These are phyloP conservation scores for Tuberolachnus salignus DNA, from an alignment of 2,888 invertebrate genomes.

Conservation along the genomic window DNA sequence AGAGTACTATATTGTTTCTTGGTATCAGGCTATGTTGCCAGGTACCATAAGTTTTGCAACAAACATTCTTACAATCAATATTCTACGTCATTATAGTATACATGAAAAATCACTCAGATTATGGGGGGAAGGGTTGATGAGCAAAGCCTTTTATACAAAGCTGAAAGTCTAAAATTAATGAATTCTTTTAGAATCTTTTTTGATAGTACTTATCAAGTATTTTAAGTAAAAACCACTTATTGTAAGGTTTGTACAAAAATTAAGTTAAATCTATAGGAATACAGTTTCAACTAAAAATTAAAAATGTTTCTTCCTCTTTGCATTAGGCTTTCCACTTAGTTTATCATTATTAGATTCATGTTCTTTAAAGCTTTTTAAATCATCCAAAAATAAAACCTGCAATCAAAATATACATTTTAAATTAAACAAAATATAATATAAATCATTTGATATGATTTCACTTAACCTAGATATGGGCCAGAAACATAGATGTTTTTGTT, in stretches of 20 bases:
- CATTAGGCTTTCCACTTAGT: background rate
- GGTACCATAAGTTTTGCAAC: too few species aligned
- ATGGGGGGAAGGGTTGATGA: too few species aligned
- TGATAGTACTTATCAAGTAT: background rate
- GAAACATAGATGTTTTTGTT: too few species aligned
- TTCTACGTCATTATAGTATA: background rate
- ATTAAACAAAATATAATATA: background rate
- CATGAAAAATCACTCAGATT: background rate
- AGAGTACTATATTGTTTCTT: too few species aligned
- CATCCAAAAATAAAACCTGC: slow-evolving; percentile 80
- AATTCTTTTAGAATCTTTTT: background rate
- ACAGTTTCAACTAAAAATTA: background rate
- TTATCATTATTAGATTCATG: slow-evolving; percentile 2
- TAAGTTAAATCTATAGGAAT: background rate
- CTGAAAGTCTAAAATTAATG: too few species aligned
- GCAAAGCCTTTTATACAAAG: too few species aligned
- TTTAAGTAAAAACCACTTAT: background rate
- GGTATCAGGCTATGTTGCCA: too few species aligned
- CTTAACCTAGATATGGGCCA: background rate
- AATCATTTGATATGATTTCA: background rate
- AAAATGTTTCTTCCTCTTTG: slow-evolving; percentile 28
- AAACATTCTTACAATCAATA: too few species aligned
- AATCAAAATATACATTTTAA: background rate
- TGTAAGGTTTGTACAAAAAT: background rate
- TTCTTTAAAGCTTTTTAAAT: slow-evolving; percentile 74